Evolutionary conservation across 2,113 vertebrate species (phyloP), one percentile per base, ranked within the genome.

Genomic region (Sapayoa aenigma): DNA sequence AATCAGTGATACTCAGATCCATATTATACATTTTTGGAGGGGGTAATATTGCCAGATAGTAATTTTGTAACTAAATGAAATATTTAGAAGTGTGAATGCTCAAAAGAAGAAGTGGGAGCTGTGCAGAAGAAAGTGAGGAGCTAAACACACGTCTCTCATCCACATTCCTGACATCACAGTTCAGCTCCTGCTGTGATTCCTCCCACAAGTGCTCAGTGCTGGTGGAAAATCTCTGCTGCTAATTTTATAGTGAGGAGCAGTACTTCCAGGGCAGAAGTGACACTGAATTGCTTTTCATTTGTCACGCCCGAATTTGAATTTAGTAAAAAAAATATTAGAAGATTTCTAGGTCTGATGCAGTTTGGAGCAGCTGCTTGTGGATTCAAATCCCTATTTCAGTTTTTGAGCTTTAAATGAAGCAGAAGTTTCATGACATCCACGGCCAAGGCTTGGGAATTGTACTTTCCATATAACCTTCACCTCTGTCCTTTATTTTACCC

Each of bases 401-500:
- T 72, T 35, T 56, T 67, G 46, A 42, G n/a, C 17, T 93, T 58
- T 28, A 47, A 52, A 49, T 47, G 20, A 49, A 47, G 44, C 46
- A 35, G 52, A 44, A 23, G 6, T 33, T 47, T 24, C 11, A 42
- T 42, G 11, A 42, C 41, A 11, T 42, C 8, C 21, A 2, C 1
- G 37, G 22, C 47, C 6, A 2, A 24, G 14, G 21, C 78, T 37
- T 5, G n/a, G 23, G 17, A 76, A 24, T 22, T 24, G 9, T 31
- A 4, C 9, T n/a, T 47, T 30, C 71, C 17, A 3, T 8, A 0
- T 0, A 59, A 41, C 24, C 4, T 41, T 77, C 20, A 12, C 19
- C 12, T 35, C 47, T 5, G 5, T 37, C 21, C n/a, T 85, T 73
- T 21, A 17, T 50, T 77, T 59, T 47, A 19, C 21, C 59, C 44